These are phyloP conservation scores for Hartigia nigra DNA, from an alignment of 2,888 invertebrate genomes.

Conservation along the genomic window DNA sequence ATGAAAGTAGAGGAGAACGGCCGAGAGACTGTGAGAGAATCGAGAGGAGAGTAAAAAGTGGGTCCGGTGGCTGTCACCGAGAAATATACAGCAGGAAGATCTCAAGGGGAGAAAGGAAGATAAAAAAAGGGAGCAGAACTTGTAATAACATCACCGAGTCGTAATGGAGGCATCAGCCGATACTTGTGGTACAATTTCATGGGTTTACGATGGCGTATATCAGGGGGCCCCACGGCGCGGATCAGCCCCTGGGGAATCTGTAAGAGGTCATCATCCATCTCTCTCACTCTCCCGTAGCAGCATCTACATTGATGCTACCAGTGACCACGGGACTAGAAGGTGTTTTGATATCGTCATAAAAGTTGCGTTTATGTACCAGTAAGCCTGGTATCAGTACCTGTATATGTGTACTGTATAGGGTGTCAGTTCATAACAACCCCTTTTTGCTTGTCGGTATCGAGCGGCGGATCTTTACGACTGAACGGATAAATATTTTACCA, in stretches of 20 bases:
- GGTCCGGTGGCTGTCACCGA: background rate
- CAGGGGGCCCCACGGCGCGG: slow-evolving; percentile 43
- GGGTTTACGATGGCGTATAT: slow-evolving; percentile 57
- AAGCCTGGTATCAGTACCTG: background rate
- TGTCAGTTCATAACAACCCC: slow-evolving; percentile 7
- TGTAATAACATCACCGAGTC: slow-evolving; percentile 44
- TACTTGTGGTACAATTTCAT: slow-evolving; percentile 54
- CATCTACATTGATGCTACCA: slow-evolving; percentile 6
- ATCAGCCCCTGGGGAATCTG: slow-evolving; percentile 42
- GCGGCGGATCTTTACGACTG: slow-evolving; percentile 41
- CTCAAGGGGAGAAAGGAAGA: slow-evolving; percentile 24
- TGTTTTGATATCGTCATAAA: slow-evolving; percentile 45
- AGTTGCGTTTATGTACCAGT: slow-evolving; percentile 33
- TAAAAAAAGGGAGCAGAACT: slow-evolving; percentile 26
- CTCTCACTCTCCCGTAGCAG: background rate
- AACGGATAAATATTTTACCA: slow-evolving; percentile 41
- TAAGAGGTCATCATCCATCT: background rate
- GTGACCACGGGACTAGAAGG: slow-evolving; percentile 19
- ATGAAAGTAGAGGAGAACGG: background rate
- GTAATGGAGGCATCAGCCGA: slow-evolving; percentile 56
- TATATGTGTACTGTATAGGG: slow-evolving; percentile 11
- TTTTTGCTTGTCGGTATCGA: slow-evolving; percentile 22
- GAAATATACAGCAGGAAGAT: slow-evolving; percentile 10
- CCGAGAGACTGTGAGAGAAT: background rate
- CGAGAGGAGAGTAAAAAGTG: background rate